These are phyloP conservation scores for Oenanthe oenanthe DNA, from an alignment of 2,113 vertebrate species.

Conservation along the genomic window DNA sequence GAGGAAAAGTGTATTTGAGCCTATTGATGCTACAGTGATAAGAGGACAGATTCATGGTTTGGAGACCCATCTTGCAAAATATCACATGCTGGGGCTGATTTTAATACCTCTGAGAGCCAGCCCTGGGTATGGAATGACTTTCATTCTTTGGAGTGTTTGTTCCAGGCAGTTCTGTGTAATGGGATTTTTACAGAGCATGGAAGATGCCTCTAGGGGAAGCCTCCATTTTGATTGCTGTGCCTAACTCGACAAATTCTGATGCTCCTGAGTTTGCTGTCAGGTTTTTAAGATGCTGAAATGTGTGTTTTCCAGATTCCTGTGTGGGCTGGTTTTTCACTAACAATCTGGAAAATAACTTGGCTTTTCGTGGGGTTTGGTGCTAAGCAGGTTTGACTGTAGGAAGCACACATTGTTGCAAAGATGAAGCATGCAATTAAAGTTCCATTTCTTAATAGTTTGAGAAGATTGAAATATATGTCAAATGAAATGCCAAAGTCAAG, in stretches of 20 bases:
- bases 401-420: not conserved
- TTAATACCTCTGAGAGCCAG: not conserved
- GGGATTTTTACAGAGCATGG: not conserved
- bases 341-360: not conserved
- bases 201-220: not conserved
- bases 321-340: not conserved
- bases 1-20: not conserved
- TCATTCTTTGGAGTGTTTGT: not conserved
- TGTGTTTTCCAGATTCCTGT: not conserved
- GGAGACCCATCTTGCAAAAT: not conserved
- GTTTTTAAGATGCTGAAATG: not conserved
- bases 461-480: not conserved
- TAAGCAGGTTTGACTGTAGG: not conserved
- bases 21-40: rapidly evolving
- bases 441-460: not conserved
- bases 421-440: not conserved
- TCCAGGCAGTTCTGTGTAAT: not conserved
- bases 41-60: not conserved
- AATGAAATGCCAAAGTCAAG: not conserved
- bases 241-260: not conserved
- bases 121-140: not conserved
- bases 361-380: not conserved
- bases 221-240: not conserved
- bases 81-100: not conserved
- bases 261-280: not conserved